These are phyloP conservation scores for Drosophila rhopaloa DNA, from an alignment of 1,140 invertebrate species.

Conservation along the genomic window DNA sequence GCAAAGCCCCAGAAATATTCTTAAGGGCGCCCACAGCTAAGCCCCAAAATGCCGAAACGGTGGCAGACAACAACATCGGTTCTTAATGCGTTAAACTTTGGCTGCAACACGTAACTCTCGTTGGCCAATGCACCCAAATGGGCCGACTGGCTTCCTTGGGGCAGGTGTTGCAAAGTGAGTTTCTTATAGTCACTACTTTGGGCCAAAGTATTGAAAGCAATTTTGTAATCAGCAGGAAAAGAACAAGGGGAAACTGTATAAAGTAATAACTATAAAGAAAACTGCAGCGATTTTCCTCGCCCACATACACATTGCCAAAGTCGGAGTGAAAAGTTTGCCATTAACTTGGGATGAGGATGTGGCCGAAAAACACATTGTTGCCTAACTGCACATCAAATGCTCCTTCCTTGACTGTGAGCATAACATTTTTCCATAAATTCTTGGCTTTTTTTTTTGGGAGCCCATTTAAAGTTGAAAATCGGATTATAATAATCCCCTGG, in stretches of 20 bases:
- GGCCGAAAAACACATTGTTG: slow-evolving; percentile 49
- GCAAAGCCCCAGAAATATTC: slow-evolving; percentile 16
- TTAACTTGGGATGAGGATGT: slow-evolving; percentile 22
- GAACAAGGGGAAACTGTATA: slow-evolving; percentile 63
- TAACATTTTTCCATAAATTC: slow-evolving; percentile 46
- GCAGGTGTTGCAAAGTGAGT: slow-evolving; percentile 68
- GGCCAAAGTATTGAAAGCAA: slow-evolving; percentile 73
- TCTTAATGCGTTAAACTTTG: slow-evolving; percentile 81
- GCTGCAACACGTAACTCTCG: slow-evolving; percentile 75
- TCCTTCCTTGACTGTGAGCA: slow-evolving; percentile 12
- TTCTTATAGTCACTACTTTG: slow-evolving; percentile 47
- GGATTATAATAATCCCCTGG: slow-evolving; percentile 74
- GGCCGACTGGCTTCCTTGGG: slow-evolving; percentile 24
- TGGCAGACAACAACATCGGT: slow-evolving; percentile 52
- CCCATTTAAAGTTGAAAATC: slow-evolving; percentile 68
- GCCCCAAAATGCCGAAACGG: slow-evolving; percentile 14
- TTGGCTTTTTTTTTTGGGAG: slow-evolving; percentile 10
- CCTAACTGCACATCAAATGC: slow-evolving; percentile 53
- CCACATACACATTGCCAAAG: slow-evolving; percentile 20
- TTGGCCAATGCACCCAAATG: slow-evolving; percentile 58
- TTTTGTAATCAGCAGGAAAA: slow-evolving; percentile 72
- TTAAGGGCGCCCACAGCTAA: slow-evolving; percentile 28
- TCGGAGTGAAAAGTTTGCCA: slow-evolving; percentile 53
- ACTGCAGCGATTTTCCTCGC: slow-evolving; percentile 63
- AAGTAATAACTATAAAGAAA: slow-evolving; percentile 81